Evolutionary conservation across 2,888 invertebrate genomes (phyloP).

Genomic region (Aphodius granarius): DNA sequence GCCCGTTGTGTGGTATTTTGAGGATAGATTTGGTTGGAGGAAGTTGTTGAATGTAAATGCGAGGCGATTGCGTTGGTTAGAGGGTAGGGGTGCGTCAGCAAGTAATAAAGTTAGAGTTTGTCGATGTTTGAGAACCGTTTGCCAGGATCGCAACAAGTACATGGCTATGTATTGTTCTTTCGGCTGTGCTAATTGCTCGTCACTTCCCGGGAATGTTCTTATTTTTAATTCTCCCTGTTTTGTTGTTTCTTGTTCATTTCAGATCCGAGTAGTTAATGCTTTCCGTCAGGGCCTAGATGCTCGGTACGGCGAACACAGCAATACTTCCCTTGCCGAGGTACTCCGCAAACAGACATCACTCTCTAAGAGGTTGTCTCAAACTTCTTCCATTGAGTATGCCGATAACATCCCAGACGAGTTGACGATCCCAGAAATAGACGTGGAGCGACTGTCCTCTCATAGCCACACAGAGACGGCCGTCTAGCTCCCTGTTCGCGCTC

Average conservation of each 20-base stretch:
- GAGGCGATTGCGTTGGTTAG: background rate
- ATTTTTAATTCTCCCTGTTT: slow-evolving; percentile 56
- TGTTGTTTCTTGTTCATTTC: slow-evolving; percentile 61
- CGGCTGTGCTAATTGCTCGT: slow-evolving; percentile 53
- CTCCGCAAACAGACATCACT: slow-evolving; percentile 92
- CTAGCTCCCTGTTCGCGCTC: slow-evolving; percentile 56
- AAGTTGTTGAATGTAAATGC: background rate
- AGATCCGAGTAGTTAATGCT: slow-evolving; percentile 99
- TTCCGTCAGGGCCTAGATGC: slow-evolving; percentile 99
- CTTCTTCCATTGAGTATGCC: slow-evolving; percentile 90
- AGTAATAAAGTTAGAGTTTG: background rate
- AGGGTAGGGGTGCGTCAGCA: background rate
- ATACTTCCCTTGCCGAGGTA: slow-evolving; percentile 90
- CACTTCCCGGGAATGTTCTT: slow-evolving; percentile 51
- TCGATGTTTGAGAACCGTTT: slow-evolving; percentile 37
- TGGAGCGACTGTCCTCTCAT: slow-evolving; percentile 89
- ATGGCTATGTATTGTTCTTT: slow-evolving; percentile 49
- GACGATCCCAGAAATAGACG: slow-evolving; percentile 89
- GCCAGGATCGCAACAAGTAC: slow-evolving; percentile 39
- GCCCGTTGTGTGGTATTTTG: background rate
- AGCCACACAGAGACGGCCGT: slow-evolving; percentile 95
- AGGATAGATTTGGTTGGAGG: background rate
- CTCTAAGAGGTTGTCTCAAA: slow-evolving; percentile 88
- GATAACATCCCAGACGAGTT: slow-evolving; percentile 86
- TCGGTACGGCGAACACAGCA: slow-evolving; percentile 89